These are phyloP conservation scores for Hylia prasina DNA, from an alignment of 2,113 vertebrate genomes.

Conservation along the genomic window DNA sequence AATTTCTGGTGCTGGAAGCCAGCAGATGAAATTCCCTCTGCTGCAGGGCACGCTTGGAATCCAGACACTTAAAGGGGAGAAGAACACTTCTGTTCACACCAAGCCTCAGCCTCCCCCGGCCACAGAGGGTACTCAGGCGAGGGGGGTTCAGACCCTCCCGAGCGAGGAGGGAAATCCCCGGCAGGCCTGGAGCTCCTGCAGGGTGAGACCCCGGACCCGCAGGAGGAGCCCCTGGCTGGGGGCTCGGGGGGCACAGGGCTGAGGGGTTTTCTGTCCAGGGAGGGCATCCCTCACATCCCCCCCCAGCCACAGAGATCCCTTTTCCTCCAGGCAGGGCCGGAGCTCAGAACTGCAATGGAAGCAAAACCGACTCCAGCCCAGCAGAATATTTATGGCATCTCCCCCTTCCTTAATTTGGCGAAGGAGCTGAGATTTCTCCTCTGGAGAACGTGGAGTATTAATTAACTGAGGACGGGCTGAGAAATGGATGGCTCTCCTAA, in stretches of 20 bases:
- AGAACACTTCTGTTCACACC: not conserved
- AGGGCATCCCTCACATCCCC: not conserved
- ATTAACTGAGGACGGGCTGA: slow-evolving; percentile 52
- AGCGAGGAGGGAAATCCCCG: too few species aligned
- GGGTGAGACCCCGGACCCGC: not conserved
- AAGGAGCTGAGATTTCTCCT: slow-evolving; percentile 57
- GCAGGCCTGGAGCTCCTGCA: too few species aligned
- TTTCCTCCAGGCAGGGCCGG: not conserved
- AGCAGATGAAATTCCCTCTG: not conserved
- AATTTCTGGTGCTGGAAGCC: not conserved
- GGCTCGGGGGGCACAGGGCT: not conserved
- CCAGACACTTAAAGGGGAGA: not conserved
- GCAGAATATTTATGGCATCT: slow-evolving; percentile 31
- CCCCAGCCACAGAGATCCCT: not conserved
- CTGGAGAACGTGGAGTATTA: slow-evolving; percentile 53
- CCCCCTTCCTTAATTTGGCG: slow-evolving; percentile 45
- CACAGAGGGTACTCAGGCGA: not conserved
- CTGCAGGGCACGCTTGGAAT: not conserved
- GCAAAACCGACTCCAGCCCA: not conserved
- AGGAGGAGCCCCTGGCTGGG: not conserved
- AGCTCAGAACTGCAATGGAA: slow-evolving; percentile 7
- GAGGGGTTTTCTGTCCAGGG: not conserved
- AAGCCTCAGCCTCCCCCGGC: not conserved
- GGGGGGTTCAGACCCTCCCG: not conserved
- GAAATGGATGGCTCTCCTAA: slow-evolving; percentile 60